Evolutionary conservation across 2,888 invertebrate species (phyloP), one percentile per base, ranked within the genome.

Genomic region (Ariolimax columbianus): DNA sequence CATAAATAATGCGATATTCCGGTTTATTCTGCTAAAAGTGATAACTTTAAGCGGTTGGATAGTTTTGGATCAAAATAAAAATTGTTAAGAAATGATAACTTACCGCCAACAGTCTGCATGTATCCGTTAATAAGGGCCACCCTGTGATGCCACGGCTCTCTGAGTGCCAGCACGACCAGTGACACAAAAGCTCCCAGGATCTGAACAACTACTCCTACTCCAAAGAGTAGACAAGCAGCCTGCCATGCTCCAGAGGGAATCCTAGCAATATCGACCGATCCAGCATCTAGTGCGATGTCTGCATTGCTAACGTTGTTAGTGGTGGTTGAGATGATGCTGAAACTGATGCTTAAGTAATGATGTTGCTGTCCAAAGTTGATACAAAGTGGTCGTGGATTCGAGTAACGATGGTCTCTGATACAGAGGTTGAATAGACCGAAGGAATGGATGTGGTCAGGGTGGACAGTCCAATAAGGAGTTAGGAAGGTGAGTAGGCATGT

Each of bases 381-480:
- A 77, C 84, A 85, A 38, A 82, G 33, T 3, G 63, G 73, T 43
- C 75, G 36, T 43, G 77, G 30, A 66, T 77, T 55, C 40, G 83
- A 38, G 51, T 75, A 75, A 6, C 43, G 40, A 72, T 79, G 79
- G 77, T 89, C 89, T 66, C 86, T 83, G 26, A 88, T 83, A 81
- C 91, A 91, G 77, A 88, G 90, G 73, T 88, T 88, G 86, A 89
- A 89, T 83, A 91, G 86, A 11, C 91, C 91, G 77, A 91, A 89
- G 26, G 89, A 90, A 75, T 91, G 90, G 1, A 88, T 79, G 51
- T 87, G 87, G 68, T 89, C 87, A 23, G 88, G 90, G 78, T 90
- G 91, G 55, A 93, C 89, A 81, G 93, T 89, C 94, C 94, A 94
- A 80, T 91, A 91, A 0, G 93, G 93, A 84, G 93, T 93, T 11